Evolutionary conservation across 2,888 invertebrate genomes (phyloP).

Genomic region (Ditula angustiorana): DNA sequence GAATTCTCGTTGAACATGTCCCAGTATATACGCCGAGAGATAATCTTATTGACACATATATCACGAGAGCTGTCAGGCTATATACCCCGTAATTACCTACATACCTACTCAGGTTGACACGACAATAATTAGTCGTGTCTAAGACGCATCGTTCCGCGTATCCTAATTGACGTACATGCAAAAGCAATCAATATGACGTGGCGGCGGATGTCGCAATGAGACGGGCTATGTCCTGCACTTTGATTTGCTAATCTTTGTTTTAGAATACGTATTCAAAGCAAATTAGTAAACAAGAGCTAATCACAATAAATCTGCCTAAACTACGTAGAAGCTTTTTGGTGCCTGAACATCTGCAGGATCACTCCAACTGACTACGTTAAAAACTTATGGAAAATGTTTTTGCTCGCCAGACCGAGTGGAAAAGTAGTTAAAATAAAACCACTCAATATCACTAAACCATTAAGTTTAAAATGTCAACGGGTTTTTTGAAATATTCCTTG

Average conservation of each 20-base stretch:
- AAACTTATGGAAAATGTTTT: too few species aligned
- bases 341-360: too few species aligned
- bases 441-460: too few species aligned
- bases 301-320: neutral
- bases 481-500: too few species aligned
- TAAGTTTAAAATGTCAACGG: too few species aligned
- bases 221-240: slow-evolving; percentile 51
- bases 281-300: neutral
- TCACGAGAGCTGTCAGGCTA: slow-evolving; percentile 67
- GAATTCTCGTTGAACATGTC: slow-evolving; percentile 8
- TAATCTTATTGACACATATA: slow-evolving; percentile 52
- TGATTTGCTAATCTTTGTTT: slow-evolving; percentile 41
- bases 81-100: slow-evolving; percentile 65
- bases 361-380: too few species aligned
- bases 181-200: slow-evolving; percentile 82
- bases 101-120: slow-evolving; percentile 60
- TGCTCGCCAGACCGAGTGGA: too few species aligned
- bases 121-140: slow-evolving; percentile 78
- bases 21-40: slow-evolving; percentile 22
- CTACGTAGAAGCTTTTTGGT: too few species aligned
- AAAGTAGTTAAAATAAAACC: too few species aligned
- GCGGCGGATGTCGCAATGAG: slow-evolving; percentile 69
- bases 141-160: slow-evolving; percentile 79
- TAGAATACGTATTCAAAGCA: slow-evolving; percentile 10
- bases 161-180: slow-evolving; percentile 84